A percentile compares a stretch with the other conserved stretches of the same genome.
These are phyloP conservation scores for Colletes gigas DNA, from an alignment of 1,140 invertebrate genomes.

Conservation along the genomic window DNA sequence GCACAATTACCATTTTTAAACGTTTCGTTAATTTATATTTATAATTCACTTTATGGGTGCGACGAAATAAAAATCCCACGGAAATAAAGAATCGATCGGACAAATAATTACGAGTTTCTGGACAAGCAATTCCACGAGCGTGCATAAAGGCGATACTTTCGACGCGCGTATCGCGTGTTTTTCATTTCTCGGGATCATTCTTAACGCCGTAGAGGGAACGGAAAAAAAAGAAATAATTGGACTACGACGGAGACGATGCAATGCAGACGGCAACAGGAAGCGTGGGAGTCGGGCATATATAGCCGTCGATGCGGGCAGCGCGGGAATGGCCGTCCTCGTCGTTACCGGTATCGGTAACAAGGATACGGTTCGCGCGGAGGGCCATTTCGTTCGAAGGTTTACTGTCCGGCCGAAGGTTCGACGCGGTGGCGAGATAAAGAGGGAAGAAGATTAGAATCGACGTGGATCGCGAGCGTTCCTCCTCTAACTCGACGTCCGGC, in stretches of 20 bases:
- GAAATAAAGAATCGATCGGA: too few relatives aligned
- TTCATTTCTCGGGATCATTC: neutral
- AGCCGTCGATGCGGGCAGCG: conserved; percentile 24
- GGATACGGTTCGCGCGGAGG: conserved; percentile 54
- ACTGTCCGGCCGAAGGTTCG: conserved; percentile 55
- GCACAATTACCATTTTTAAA: too few relatives aligned
- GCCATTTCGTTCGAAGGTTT: conserved; percentile 63
- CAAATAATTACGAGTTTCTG: too few relatives aligned
- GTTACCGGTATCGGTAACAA: conserved; percentile 68
- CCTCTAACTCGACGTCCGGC: neutral
- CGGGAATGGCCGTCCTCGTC: conserved; percentile 62
- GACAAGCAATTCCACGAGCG: too few relatives aligned
- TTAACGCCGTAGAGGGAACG: neutral
- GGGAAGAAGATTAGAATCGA: conserved; percentile 59
- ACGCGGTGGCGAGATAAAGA: conserved; percentile 41
- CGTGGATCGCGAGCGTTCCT: conserved; percentile 22
- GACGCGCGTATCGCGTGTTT: too few relatives aligned
- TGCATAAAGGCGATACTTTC: too few relatives aligned
- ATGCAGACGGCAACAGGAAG: conserved; percentile 51
- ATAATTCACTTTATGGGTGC: too few relatives aligned
- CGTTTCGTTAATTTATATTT: too few relatives aligned
- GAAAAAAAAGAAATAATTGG: conserved; percentile 40
- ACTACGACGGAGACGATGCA: conserved; percentile 20
- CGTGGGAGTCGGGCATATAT: conserved; percentile 57
- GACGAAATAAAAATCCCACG: too few relatives aligned